phyloP scores from a whole-genome alignment of 1,140 invertebrate genomes.

The Teleopsis dalmanni region DNA sequence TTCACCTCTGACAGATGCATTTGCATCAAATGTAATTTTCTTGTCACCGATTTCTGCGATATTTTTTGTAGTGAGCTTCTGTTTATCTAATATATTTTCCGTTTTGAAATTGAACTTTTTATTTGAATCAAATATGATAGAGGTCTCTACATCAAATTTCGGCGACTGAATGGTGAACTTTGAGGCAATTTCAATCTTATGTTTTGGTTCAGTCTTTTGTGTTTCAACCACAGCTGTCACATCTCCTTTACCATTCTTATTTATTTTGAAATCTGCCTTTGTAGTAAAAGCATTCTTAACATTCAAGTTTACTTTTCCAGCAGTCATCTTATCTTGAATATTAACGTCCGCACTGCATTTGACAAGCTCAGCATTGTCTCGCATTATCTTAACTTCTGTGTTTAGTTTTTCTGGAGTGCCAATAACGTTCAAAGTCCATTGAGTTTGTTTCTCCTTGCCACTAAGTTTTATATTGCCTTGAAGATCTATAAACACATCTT shows the following conservation, averaged over 20 bases:
- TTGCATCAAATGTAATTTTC: slow-evolving; percentile 49
- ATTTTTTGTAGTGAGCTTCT: slow-evolving; percentile 54
- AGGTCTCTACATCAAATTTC: slow-evolving; percentile 51
- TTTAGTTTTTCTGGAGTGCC: slow-evolving; percentile 32
- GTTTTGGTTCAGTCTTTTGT: slow-evolving; percentile 49
- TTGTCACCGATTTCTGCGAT: slow-evolving; percentile 46
- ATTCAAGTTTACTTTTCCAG: slow-evolving; percentile 48
- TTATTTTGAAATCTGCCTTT: slow-evolving; percentile 50
- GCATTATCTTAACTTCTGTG: slow-evolving; percentile 20
- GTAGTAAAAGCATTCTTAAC: slow-evolving; percentile 50
- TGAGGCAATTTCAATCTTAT: slow-evolving; percentile 53
- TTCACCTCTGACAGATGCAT: slow-evolving; percentile 44
- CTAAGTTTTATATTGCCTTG: slow-evolving; percentile 23
- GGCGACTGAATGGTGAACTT: slow-evolving; percentile 51
- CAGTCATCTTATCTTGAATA: slow-evolving; percentile 33
- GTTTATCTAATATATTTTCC: slow-evolving; percentile 50
- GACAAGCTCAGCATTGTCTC: slow-evolving; percentile 22
- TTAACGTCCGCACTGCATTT: slow-evolving; percentile 27
- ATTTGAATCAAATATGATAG: slow-evolving; percentile 58
- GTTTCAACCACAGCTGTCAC: slow-evolving; percentile 48
- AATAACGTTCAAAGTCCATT: slow-evolving; percentile 28
- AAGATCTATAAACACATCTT: slow-evolving; percentile 30
- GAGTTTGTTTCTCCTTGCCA: slow-evolving; percentile 23
- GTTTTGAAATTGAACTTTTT: slow-evolving; percentile 56
- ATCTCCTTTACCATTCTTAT: slow-evolving; percentile 52